Base-by-base conservation (phyloP, 2,888 invertebrate genomes). In the Amphipoea oculea region DNA sequence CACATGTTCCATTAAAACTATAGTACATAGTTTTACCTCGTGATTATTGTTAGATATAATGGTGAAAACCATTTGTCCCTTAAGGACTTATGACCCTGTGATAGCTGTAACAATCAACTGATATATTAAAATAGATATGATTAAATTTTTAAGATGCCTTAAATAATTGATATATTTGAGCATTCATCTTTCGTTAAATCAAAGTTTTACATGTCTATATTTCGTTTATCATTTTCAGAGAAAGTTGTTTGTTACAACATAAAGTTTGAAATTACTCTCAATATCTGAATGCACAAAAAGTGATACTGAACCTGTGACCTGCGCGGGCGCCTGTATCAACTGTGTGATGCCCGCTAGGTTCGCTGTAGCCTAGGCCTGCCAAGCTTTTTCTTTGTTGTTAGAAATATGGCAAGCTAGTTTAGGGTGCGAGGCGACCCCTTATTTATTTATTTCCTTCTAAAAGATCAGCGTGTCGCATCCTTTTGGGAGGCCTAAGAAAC, bases 21-120 rank as follows among this genome's bases (percentile, higher is more conserved):
- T 78, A 79, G 79, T 79, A 75, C 85, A 85, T 86, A 85, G 80
- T 83, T 79, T 80, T 86, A 84, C 86, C 84, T 84, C 86, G 87
- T 83, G 73, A 85, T 79, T 86, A 86, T 86, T 76, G 76, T 86
- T 86, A 86, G 79, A 66, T 87, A 69, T 82, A 85, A 81, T 84
- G 76, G 68, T 86, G 65, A 86, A 81, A 80, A 76, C 73, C 69
- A 75, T 73, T 66, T 74, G 74, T 81, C 84, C 78, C 81, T 67
- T 74, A 80, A 73, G 78, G 78, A 87, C 79, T 86, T 81, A 79
- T 78, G 68, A 84, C 80, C 84, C 88, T 88, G 87, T 87, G 87
- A 87, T 87, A 86, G 86, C 76, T 86, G 66, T 80, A 87, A 87
- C 79, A 84, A 84, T 68, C 87, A 81, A 82, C 76, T 81, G 73